Evolutionary conservation across 2,888 invertebrate genomes (phyloP), one percentile per base, ranked within the genome.

Genomic region (Campoplex capitator): DNA sequence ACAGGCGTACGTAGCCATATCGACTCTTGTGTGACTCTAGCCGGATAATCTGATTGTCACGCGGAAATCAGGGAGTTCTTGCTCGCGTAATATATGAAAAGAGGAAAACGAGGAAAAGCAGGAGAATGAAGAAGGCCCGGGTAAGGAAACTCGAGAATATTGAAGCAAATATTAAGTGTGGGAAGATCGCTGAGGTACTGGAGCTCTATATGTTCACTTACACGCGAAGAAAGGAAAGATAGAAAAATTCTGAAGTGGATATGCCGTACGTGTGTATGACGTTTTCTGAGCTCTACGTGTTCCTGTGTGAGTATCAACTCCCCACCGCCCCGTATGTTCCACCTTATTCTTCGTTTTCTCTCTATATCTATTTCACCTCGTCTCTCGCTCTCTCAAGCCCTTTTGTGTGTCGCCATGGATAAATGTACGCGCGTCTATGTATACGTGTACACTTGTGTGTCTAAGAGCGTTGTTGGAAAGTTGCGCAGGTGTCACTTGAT

Each of bases 401-500:
- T 65, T 48, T 65, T 74, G 76, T 68, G 13, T 75, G 23, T 6
- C 74, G 62, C 62, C 56, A 48, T 79, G 42, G 38, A 79, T 48
- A 71, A 71, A 79, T 79, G 68, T 6, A 38, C 23, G 23, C 23
- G 23, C 38, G 38, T 3, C 38, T 65, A 23, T 51, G n/a, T 38
- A 3, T 54, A 62, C 23, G 28, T 65, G 65, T 65, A 58, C 62
- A 35, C 23, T 38, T 56, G 84, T 70, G 84, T 87, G 79, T 73
- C 54, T 84, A 70, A 70, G 78, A 87, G 79, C 87, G 71, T 88
- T 87, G 86, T 86, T 85, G 87, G 86, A 88, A 92, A 92, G 92
- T 92, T 91, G 91, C 92, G 91, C 92, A 92, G 92, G 92, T 92
- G 92, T 92, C 92, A 91, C 92, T 91, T 92, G 92, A 92, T 92